Base-by-base conservation (phyloP, 2,888 invertebrate species). In the Stenodera caucasica region DNA sequence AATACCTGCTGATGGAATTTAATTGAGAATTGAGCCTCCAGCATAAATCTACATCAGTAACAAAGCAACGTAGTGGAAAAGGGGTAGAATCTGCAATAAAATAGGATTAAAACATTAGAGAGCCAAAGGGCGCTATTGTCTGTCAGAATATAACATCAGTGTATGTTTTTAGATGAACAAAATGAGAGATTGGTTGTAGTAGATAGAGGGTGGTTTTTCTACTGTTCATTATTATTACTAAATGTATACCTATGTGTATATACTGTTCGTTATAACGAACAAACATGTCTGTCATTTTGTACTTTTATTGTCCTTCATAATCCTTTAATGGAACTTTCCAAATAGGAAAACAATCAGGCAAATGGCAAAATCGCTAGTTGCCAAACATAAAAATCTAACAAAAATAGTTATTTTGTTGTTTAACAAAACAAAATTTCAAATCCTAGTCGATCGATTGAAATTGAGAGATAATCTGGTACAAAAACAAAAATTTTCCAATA, bases 71-170 rank as follows among this genome's bases (percentile, higher is more conserved):
- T 6, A 51, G 51, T 26, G n/a, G 51, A 18, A 53, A 53, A 53
- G 33, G 45, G 53, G 53, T 53, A 15, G 33, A 53, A 53, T 53
- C 53, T 53, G 53, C 33, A 53, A 53, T 53, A 33, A 53, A 53
- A 53, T 35, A 53, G 53, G 53, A 53, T 53, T 53, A 53, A 53
- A 53, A 53, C 53, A 53, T 53, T 53, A 53, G 33, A 33, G 53
- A 29, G 30, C 21, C n/a, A 35, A 29, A 9, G 30, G 45, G 45
- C 23, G 45, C 12, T n/a, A 18, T 45, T 23, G 45, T 45, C 45
- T 45, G 6, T 45, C 45, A 45, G 45, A 23, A 45, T 45, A 21
- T 21, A 11, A 23, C 12, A 45, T n/a, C 3, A 11, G 21, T 1
- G 45, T 21, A 45, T 45, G 2, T 45, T 9, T 45, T 21, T 21